Conservation (phyloP, 2,888 invertebrate species). For the Temnothorax rugatulus region DNA sequence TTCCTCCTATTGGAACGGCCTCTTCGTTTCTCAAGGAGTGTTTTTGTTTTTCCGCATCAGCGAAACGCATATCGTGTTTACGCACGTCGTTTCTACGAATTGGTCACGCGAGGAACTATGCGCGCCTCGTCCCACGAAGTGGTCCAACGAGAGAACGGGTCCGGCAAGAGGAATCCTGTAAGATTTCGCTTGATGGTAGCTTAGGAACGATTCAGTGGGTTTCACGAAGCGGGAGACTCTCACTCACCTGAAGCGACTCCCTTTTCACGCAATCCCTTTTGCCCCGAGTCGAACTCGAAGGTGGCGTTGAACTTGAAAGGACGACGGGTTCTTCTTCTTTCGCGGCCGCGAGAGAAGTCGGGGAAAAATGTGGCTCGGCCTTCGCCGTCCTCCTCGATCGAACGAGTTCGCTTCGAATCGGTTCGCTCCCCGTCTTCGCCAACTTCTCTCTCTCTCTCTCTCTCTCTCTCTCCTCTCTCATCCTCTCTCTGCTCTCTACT, state of each 20-base stretch:
- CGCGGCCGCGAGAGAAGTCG: constrained; percentile 27
- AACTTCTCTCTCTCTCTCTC: too few species aligned
- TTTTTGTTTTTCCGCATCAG: neutral
- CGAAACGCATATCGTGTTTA: neutral
- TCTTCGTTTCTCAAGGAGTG: neutral
- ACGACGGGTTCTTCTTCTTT: constrained; percentile 65
- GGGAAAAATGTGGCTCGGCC: constrained; percentile 31
- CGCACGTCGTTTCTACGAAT: neutral
- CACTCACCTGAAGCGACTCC: neutral
- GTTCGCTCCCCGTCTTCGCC: neutral
- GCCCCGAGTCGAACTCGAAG: constrained; percentile 28
- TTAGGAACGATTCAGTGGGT: neutral
- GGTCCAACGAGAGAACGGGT: neutral
- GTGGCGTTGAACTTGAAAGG: constrained; percentile 73
- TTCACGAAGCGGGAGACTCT: neutral
- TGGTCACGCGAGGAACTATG: neutral
- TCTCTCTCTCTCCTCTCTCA: neutral
- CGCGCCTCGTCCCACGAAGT: neutral
- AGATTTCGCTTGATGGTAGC: neutral
- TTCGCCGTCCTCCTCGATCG: constrained; percentile 8
- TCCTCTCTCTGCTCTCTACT: too few species aligned
- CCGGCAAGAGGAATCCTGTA: neutral
- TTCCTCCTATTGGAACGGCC: neutral
- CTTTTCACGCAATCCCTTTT: constrained; percentile 56
- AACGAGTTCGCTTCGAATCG: constrained; percentile 12